Base-by-base conservation (phyloP, 1,140 invertebrate species). In the Augochlora pura region DNA sequence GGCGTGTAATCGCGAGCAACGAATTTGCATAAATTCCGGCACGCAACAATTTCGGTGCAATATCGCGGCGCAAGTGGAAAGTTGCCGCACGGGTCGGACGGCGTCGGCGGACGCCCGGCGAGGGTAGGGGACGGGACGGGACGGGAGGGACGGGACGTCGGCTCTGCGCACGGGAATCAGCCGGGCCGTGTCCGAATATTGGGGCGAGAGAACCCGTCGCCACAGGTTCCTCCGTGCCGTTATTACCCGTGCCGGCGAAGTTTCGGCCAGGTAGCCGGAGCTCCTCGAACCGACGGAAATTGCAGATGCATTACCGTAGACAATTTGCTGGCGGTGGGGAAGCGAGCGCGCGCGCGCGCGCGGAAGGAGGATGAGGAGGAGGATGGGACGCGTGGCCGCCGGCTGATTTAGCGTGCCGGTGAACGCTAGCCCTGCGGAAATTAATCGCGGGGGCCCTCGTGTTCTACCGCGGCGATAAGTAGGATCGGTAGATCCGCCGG, bases 281-380 rank as follows among this genome's bases (percentile, higher is more conserved):
- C 46, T 54, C 32, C 27, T 63, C 74, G 54, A 68, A 62, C 60
- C 3, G 23, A 57, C 73, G 74, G 59, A 77, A 77, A 77, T 77
- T 77, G 27, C 75, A 62, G 68, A 63, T 39, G 67, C 59, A 77
- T 71, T 63, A 70, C 75, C 64, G 64, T 75, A 75, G 73, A 75
- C 73, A 75, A 68, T 75, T 75, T 75, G 49, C 38, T 32, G 32
- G 32, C 32, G 32, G 32, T 32, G 32, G 32, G 32, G n/a, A n/a
- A n/a, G n/a, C n/a, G n/a, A 32, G 32, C 32, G 32, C 4, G 4
- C 1, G 42, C 46, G 64, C n/a, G 52, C 25, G 21, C 16, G 42
- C 16, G 2, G 49, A 4, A 2, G 49, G 46, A 10, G 12, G 12
- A n/a, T 16, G 12, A 14, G 72, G 49, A 0, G 39, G 6, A 2